These are phyloP conservation scores for Pteronotus mesoamericanus DNA, from an alignment of 2,797 vertebrate genomes.

Conservation along the genomic window DNA sequence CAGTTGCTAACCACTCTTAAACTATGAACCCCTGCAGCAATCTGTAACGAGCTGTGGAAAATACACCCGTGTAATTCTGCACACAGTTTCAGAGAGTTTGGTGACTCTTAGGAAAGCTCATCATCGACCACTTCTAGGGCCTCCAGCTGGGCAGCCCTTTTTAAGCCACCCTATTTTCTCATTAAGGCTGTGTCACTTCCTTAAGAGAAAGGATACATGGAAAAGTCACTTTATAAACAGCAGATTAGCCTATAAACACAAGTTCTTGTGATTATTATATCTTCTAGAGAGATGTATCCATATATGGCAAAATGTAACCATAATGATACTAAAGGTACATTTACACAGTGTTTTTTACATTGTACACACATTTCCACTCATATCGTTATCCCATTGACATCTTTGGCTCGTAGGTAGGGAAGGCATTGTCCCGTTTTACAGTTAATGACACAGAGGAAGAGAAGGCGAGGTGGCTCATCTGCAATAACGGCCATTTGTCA, in stretches of 20 bases:
- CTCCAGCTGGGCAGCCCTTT: not conserved
- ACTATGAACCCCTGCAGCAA: not conserved
- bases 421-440: not conserved
- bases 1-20: not conserved
- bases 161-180: not conserved
- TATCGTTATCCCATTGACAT: not conserved
- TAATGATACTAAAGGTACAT: not conserved
- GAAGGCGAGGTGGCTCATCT: not conserved
- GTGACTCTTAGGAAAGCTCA: not conserved
- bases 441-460: not conserved
- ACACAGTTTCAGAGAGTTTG: not conserved
- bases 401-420: not conserved
- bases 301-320: not conserved
- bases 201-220: not conserved
- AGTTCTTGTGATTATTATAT: not conserved
- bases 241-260: not conserved
- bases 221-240: not conserved
- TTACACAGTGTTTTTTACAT: not conserved
- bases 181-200: not conserved
- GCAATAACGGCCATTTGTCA: not conserved
- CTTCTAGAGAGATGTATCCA: not conserved
- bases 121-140: not conserved
- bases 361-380: not conserved
- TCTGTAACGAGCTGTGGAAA: not conserved
- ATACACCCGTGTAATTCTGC: not conserved